These are phyloP conservation scores for Sitta carolinensis DNA, from an alignment of 2,797 vertebrate genomes.

Conservation along the genomic window DNA sequence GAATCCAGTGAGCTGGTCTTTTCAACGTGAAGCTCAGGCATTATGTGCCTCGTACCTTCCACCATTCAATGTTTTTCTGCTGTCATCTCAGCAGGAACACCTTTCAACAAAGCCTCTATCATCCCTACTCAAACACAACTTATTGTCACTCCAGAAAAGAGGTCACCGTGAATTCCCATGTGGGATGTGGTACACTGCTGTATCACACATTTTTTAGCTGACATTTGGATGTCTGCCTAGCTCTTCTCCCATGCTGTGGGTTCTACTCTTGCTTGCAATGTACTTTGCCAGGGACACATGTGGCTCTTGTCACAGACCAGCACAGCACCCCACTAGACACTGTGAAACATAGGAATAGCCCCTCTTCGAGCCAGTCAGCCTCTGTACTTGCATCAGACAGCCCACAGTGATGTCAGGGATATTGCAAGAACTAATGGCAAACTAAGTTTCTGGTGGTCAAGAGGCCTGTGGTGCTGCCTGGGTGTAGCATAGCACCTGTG, in stretches of 20 bases:
- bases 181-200: neutral
- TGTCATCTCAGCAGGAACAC: neutral
- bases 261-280: neutral
- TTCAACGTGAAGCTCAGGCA: fast-evolving
- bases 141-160: neutral
- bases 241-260: neutral
- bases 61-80: neutral
- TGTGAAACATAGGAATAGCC: neutral
- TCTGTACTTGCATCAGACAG: neutral
- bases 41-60: neutral
- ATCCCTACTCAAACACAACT: neutral
- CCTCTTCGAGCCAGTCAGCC: neutral
- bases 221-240: neutral
- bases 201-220: neutral
- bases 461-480: neutral
- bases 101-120: neutral
- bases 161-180: neutral
- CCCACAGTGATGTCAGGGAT: neutral
- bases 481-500: neutral
- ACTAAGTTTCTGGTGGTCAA: neutral
- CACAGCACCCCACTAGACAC: neutral
- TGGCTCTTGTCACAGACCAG: neutral
- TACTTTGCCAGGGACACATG: neutral
- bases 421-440: neutral
- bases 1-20: neutral